Percentiles rank a stretch among this genome's conserved stretches.
Conservation (phyloP, 2,113 vertebrate genomes). For the Megaleporinus macrocephalus region DNA sequence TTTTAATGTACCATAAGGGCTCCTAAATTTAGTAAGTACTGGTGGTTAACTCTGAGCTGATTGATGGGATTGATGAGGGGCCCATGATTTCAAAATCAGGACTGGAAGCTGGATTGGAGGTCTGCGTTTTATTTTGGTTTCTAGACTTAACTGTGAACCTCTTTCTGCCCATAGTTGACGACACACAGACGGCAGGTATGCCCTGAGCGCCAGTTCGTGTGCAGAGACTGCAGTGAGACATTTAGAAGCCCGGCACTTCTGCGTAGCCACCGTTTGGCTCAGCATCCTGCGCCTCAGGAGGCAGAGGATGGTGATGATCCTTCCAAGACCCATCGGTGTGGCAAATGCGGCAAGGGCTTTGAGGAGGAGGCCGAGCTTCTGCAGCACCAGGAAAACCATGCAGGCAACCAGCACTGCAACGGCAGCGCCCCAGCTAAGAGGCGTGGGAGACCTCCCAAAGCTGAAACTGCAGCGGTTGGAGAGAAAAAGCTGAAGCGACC, state of each 20-base stretch:
- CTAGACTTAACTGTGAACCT: not conserved
- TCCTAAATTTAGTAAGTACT: too few relatives aligned
- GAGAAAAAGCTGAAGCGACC: slow-evolving; percentile 46
- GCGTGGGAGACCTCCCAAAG: slow-evolving; percentile 70
- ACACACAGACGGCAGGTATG: slow-evolving; percentile 78
- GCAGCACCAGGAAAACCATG: slow-evolving; percentile 77
- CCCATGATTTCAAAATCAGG: not conserved
- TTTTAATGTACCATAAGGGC: too few relatives aligned
- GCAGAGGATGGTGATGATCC: slow-evolving; percentile 67
- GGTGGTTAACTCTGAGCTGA: too few relatives aligned
- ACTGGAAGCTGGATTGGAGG: not conserved
- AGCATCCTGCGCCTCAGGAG: slow-evolving; percentile 68
- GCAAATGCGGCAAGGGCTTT: slow-evolving; percentile 76
- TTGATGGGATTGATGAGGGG: not conserved
- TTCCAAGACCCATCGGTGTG: slow-evolving; percentile 74
- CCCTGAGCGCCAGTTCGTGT: slow-evolving; percentile 76
- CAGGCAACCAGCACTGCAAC: slow-evolving; percentile 77
- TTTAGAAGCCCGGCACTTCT: slow-evolving; percentile 76
- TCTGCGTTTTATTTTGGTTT: not conserved
- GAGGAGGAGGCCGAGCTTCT: slow-evolving; percentile 73
- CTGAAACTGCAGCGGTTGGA: slow-evolving; percentile 18
- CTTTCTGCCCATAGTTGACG: slow-evolving; percentile 65
- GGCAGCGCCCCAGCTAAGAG: slow-evolving; percentile 70
- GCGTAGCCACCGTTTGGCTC: slow-evolving; percentile 75
- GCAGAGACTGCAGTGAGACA: slow-evolving; percentile 78